Conservation (phyloP, 2,888 invertebrate genomes). For the Kryphioiulus occultus region DNA sequence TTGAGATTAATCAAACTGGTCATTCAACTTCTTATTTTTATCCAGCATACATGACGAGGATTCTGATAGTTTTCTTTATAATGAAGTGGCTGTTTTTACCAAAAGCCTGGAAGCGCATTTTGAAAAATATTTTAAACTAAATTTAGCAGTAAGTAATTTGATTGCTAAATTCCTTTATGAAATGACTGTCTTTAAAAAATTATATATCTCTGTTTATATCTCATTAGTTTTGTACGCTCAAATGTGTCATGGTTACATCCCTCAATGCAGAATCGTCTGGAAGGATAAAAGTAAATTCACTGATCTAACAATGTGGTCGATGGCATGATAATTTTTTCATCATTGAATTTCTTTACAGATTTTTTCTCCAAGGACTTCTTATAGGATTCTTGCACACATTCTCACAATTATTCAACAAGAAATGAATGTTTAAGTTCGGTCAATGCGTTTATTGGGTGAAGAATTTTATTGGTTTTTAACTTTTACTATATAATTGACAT, state of each 20-base stretch:
- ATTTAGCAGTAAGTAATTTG: neutral
- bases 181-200: neutral
- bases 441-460: neutral
- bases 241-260: neutral
- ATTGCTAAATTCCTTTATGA: neutral
- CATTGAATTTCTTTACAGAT: neutral
- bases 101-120: constrained; percentile 36
- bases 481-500: neutral
- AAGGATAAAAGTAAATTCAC: neutral
- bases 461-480: too few relatives aligned
- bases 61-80: neutral
- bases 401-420: neutral
- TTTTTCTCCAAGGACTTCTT: neutral
- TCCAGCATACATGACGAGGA: constrained; percentile 42
- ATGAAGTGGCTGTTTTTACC: constrained; percentile 36
- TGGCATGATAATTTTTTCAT: neutral
- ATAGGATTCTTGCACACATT: neutral
- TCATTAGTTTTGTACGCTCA: neutral
- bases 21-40: neutral
- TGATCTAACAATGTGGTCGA: neutral
- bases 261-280: neutral
- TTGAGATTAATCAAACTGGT: neutral
- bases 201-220: neutral
- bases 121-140: neutral
- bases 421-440: neutral